Base-by-base conservation (phyloP, 2,797 vertebrate genomes). In the Semaprochilodus insignis region DNA sequence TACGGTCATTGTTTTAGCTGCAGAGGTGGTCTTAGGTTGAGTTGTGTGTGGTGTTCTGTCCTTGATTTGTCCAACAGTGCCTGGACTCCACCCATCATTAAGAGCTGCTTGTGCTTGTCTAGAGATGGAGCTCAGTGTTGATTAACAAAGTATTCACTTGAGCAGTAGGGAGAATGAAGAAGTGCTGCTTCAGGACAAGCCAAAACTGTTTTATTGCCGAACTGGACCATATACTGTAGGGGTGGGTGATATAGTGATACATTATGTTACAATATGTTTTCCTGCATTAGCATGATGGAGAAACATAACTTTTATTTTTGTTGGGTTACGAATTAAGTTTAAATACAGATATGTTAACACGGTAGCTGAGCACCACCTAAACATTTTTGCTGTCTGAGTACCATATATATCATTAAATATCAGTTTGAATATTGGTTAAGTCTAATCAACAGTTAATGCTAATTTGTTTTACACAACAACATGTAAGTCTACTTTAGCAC, bases 1-100 rank as follows among this genome's bases (percentile, higher is more conserved):
- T 78, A 54, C 70, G 77, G 65, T 78, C 54, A 78, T 78, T 55
- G 77, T 70, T 78, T 71, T 48, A 51, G 44, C 51, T 71, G n/a
- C 44, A 25, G 44, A 51, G 69, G 69, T 52, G 69, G 69, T 71
- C 69, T 71, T 73, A 25, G 71, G 52, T 34, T 23, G 3, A 14
- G 72, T 31, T 74, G 72, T 74, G 25, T 55, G 25, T 57, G 51
- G 72, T 74, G 52, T 74, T 72, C 31, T 57, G 27, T 55, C 52
- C 52, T 36, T 36, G 52, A 55, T 73, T 73, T 31, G 23, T 8
- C 16, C 31, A 57, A 36, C 31, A 57, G 51, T 15, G 13, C 40
- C 0, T 16, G 44, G n/a, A 71, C 69, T 52, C 25, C 51, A 74
- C 27, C 52, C 52, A 34, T 57, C 51, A 55, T 57, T 36, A 74